Conservation (phyloP, 2,797 vertebrate genomes). For the Gorsachius magnificus region DNA sequence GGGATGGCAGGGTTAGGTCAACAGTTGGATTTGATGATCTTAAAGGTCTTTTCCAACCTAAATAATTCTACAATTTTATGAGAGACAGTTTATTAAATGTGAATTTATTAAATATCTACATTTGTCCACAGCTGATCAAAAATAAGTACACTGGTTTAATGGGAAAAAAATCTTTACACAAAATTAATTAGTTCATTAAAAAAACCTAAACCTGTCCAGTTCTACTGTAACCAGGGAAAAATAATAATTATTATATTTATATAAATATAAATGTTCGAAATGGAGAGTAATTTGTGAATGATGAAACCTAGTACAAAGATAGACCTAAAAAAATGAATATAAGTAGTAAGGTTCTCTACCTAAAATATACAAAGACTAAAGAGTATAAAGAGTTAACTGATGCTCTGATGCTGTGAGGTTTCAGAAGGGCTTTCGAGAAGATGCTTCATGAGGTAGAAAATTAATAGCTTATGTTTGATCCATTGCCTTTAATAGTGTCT, state of each 20-base stretch:
- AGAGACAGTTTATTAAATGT: neutral
- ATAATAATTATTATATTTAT: neutral
- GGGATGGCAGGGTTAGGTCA: too few relatives aligned
- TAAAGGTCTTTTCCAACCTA: too few relatives aligned
- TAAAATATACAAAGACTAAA: neutral
- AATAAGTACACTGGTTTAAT: neutral
- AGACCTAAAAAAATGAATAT: neutral
- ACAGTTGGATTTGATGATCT: too few relatives aligned
- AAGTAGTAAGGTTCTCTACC: neutral
- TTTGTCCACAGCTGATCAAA: neutral
- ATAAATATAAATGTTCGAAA: neutral
- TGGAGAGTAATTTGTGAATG: neutral
- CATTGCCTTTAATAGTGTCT: neutral
- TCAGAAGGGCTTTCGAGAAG: neutral
- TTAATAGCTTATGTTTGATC: neutral
- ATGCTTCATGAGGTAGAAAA: neutral
- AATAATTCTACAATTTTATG: too few relatives aligned
- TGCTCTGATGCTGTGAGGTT: neutral
- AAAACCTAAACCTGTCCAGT: neutral
- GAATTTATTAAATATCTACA: neutral
- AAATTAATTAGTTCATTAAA: neutral
- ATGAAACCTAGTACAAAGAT: neutral
- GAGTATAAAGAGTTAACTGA: neutral
- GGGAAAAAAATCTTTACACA: neutral
- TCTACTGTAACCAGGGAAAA: neutral